Percentiles rank a stretch among this genome's conserved stretches.
These are phyloP conservation scores for Xylocopa sonorina DNA, from an alignment of 1,140 invertebrate genomes.

Conservation along the genomic window DNA sequence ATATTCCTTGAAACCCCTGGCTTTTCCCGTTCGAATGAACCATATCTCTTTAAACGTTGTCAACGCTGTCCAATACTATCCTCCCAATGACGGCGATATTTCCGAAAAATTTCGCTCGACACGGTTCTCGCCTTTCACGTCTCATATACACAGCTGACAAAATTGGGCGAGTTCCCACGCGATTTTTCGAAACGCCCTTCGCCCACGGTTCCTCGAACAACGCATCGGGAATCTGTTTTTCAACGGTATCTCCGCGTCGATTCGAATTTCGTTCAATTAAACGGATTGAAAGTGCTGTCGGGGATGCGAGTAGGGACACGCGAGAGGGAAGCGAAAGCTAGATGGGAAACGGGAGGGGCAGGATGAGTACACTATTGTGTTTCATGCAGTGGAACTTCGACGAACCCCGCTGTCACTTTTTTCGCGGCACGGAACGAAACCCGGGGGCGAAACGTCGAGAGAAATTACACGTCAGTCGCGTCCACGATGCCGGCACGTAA, in stretches of 20 bases:
- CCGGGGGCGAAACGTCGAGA: conserved; percentile 19
- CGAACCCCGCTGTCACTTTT: conserved; percentile 26
- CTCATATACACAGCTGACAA: not conserved
- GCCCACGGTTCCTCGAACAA: not conserved
- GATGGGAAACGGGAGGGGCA: too few species aligned
- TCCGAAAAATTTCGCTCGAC: not conserved
- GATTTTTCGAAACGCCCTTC: not conserved
- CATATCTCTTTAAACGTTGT: too few species aligned
- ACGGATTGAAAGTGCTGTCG: conserved; percentile 27
- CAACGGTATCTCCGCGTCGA: conserved; percentile 9
- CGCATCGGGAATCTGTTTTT: conserved; percentile 11
- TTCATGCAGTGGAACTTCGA: conserved; percentile 27
- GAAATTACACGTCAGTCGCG: conserved; percentile 52
- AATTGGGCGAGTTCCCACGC: not conserved
- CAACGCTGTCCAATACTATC: not conserved
- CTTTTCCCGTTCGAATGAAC: too few species aligned
- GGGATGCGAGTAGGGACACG: not conserved
- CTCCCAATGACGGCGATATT: not conserved
- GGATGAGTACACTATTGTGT: conserved; percentile 9
- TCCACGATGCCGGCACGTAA: conserved; percentile 7
- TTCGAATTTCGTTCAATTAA: conserved; percentile 42
- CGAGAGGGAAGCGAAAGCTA: not conserved
- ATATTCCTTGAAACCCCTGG: too few species aligned
- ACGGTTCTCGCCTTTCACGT: not conserved
- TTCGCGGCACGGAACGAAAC: not conserved